Percentiles rank a stretch among this genome's conserved stretches.
phyloP scores from a whole-genome alignment of 1,140 invertebrate species.

The Parapsyche elsis region DNA sequence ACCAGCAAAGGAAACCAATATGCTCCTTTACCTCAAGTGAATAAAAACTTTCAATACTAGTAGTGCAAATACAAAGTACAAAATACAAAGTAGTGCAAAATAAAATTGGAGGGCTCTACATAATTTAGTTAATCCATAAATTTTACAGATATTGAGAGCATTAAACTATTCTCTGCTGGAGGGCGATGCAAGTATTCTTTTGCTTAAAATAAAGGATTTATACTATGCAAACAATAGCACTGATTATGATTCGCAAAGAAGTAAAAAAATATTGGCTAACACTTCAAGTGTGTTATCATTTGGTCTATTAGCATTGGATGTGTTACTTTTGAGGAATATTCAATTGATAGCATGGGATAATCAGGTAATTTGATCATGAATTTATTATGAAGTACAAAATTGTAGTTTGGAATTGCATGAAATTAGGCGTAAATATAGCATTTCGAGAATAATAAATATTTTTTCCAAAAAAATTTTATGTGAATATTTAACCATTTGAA shows the following conservation, averaged over 20 bases:
- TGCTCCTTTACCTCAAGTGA: constrained; percentile 22
- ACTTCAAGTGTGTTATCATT: constrained; percentile 68
- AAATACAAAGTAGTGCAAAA: no score
- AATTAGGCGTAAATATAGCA: background rate
- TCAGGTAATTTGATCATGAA: constrained; percentile 59
- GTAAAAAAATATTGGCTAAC: constrained; percentile 62
- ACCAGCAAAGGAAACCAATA: constrained; percentile 47
- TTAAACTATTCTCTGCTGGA: constrained; percentile 65
- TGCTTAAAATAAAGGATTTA: constrained; percentile 65
- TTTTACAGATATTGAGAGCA: constrained; percentile 56
- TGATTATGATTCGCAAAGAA: constrained; percentile 56
- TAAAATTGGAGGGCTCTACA: no score
- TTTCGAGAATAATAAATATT: background rate
- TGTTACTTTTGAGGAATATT: constrained; percentile 71
- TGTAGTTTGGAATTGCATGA: background rate
- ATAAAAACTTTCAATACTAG: background rate
- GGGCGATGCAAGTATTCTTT: constrained; percentile 64
- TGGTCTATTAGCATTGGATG: constrained; percentile 69
- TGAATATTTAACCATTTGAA: background rate
- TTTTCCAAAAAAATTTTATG: background rate
- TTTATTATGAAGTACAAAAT: background rate
- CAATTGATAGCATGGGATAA: constrained; percentile 69
- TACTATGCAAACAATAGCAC: constrained; percentile 64
- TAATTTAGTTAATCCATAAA: no score
- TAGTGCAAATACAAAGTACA: constrained; percentile 15